Evolutionary conservation across 2,888 invertebrate genomes (phyloP), one percentile per base, ranked within the genome.

Genomic region (Cheilosia variabilis): DNA sequence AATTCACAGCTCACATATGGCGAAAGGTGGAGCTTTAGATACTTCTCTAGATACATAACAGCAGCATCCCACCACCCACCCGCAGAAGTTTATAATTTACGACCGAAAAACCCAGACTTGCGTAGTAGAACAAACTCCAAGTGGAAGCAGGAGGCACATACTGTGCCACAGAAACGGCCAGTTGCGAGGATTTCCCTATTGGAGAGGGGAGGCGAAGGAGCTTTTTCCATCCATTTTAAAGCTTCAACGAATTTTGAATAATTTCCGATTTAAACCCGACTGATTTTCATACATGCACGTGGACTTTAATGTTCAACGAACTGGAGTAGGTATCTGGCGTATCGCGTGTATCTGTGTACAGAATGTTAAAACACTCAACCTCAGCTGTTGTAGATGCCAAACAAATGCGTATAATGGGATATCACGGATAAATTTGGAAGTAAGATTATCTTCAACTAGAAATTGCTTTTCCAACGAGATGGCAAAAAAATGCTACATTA

Each of bases 341-440:
- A 62, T 57, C 19, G 50, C 19, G 50, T 72, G 55, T 58, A 63
- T 63, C 43, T 50, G 19, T 60, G 45, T 24, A 2, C 41, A 68
- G 66, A 76, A 77, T 77, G 58, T 73, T 73, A 81, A 87, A 87
- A 87, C 88, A 89, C 89, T 91, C 89, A 89, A 87, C 88, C 89
- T 88, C 91, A 91, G 90, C 89, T 91, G 91, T 89, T 89, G 89
- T 88, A n/a, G 68, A 31, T 53, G 15, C 66, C 73, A 73, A 80
- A 73, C 80, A 80, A 80, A 73, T 80, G 66, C 60, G 62, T 41
- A 34, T 73, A 80, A 80, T 80, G 80, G 75, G 4, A 17, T 66
- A 52, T 72, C 60, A 72, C 53, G 66, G 79, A 79, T 72, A 79
- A 55, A 65, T 57, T 53, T 24, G 65, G 17, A 57, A 43, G 79